Percentiles rank a stretch among this genome's conserved stretches.
phyloP scores from a whole-genome alignment of 2,888 invertebrate species.

The Carabus problematicus region DNA sequence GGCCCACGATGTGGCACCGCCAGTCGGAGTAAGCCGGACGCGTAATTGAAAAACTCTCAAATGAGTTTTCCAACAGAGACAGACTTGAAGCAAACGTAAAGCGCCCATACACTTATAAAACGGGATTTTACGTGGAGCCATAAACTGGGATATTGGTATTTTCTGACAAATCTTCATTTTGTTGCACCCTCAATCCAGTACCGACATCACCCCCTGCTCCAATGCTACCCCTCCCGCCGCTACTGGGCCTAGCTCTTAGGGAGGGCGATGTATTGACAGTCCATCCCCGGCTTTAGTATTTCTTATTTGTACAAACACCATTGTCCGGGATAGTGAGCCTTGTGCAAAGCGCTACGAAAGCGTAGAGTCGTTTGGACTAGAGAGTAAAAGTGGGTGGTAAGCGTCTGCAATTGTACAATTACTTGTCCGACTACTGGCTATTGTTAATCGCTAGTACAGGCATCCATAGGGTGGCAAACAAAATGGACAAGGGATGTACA shows the following conservation, averaged over 20 bases:
- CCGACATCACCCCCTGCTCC: slow-evolving; percentile 10
- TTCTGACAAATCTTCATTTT: slow-evolving; percentile 43
- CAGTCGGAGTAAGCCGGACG: slow-evolving; percentile 13
- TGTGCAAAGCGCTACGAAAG: slow-evolving; percentile 11
- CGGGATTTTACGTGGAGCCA: slow-evolving; percentile 17
- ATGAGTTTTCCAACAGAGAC: slow-evolving; percentile 20
- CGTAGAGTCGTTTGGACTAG: slow-evolving; percentile 3
- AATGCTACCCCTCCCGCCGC: not conserved
- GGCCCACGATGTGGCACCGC: too few relatives aligned
- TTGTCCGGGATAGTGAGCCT: not conserved
- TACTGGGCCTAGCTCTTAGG: too few relatives aligned
- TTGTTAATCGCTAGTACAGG: too few relatives aligned
- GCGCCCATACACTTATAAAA: slow-evolving; percentile 5
- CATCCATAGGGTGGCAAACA: slow-evolving; percentile 1
- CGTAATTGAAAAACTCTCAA: slow-evolving; percentile 35
- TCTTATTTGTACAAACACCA: too few relatives aligned
- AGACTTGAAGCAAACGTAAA: not conserved
- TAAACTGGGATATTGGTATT: slow-evolving; percentile 42
- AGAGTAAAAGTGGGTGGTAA: slow-evolving; percentile 23
- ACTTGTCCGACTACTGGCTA: slow-evolving; percentile 11
- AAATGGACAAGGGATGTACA: slow-evolving; percentile 24
- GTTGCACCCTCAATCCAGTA: slow-evolving; percentile 19
- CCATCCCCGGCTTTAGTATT: too few relatives aligned
- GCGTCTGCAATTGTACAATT: slow-evolving; percentile 25
- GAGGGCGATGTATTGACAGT: too few relatives aligned